Conservation (phyloP, 2,113 vertebrate genomes). For the Danio rerio region GRCz12tu NC_133176.1:45738501-45739000, state of each 20-base stretch:
- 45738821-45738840: conserved; percentile 55
- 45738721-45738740: conserved; percentile 47
- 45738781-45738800: conserved; percentile 30
- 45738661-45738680: conserved; percentile 52
- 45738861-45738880: conserved; percentile 34
- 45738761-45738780: conserved; percentile 47
- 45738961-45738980: neutral
- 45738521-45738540: neutral
- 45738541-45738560: neutral
- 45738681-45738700: conserved; percentile 55
- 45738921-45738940: conserved; percentile 26
- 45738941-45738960: neutral
- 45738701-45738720: conserved; percentile 45
- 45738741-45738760: conserved; percentile 39
- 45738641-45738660: conserved; percentile 46
- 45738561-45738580: conserved; percentile 1
- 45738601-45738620: conserved; percentile 2
- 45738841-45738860: conserved; percentile 36
- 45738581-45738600: neutral
- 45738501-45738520: neutral
- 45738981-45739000: neutral
- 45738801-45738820: conserved; percentile 53
- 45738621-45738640: conserved; percentile 49
- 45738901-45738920: conserved; percentile 30
- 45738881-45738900: conserved; percentile 33